Percentiles rank a stretch among this genome's conserved stretches.
phyloP scores from a whole-genome alignment of 2,797 vertebrate species.

The Leucoraja ocellata region DNA sequence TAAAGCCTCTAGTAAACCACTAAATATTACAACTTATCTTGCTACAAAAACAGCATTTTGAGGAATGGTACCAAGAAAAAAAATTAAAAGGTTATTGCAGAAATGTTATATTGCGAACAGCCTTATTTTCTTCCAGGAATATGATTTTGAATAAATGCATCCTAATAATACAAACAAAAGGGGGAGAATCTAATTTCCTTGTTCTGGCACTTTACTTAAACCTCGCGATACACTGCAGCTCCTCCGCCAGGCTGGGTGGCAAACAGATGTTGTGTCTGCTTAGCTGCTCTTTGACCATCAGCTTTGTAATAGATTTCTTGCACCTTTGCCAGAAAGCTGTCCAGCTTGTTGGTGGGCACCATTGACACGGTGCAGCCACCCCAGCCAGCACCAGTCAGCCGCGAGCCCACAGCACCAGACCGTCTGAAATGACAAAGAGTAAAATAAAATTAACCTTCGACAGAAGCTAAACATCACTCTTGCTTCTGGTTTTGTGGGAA shows the following conservation, averaged over 20 bases:
- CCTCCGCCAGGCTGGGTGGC: conserved; percentile 82
- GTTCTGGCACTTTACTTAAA: conserved; percentile 52
- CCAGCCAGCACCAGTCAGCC: conserved; percentile 93
- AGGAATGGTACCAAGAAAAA: background rate
- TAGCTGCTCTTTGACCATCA: conserved; percentile 54
- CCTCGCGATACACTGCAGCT: conserved; percentile 73
- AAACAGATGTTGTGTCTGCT: conserved; percentile 73
- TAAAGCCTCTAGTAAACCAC: background rate
- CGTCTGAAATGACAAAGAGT: conserved; percentile 58
- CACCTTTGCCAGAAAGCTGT: conserved; percentile 72
- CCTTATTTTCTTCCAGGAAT: background rate
- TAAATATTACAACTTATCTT: background rate
- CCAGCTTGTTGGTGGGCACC: conserved; percentile 72
- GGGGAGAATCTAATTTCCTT: conserved; percentile 52
- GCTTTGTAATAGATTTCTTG: conserved; percentile 68
- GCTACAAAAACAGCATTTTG: background rate
- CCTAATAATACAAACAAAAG: conserved; percentile 49
- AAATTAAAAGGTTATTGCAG: background rate
- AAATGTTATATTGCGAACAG: background rate
- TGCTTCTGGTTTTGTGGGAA: background rate
- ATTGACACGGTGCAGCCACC: conserved; percentile 92
- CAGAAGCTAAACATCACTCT: conserved; percentile 39
- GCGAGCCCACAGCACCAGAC: conserved; percentile 80
- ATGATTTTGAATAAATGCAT: conserved; percentile 49
- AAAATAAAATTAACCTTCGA: conserved; percentile 37